Base-by-base conservation (phyloP, 1,140 invertebrate species). In the Harlomillsia oculata region DNA sequence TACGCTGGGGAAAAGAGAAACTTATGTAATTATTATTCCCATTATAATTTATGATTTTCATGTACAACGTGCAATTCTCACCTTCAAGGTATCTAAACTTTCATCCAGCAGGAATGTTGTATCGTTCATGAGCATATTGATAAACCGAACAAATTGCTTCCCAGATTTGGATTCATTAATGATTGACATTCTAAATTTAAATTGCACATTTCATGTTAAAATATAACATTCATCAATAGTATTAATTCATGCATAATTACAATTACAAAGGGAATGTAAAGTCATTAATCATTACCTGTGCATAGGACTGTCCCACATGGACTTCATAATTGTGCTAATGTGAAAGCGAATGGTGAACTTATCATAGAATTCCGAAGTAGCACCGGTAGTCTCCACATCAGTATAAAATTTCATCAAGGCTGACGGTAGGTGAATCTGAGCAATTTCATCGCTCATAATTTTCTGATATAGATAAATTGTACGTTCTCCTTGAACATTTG, bases 51-150 rank as follows among this genome's bases (percentile, higher is more conserved):
- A 54, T 32, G 20, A 23, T 28, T 53, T 20, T 32, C 18, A 50
- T 20, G 16, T 28, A 43, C 13, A 43, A 30, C 11, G n/a, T 4
- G 21, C 18, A 25, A 50, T 34, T 6, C 56, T 53, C 59, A 70
- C 67, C 71, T 97, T 97, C 39, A 98, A 75, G 61, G 89, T 89
- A 71, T 95, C 89, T 13, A 96, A 74, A 70, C 91, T 95, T 72
- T 99, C 95, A 69, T 99, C 95, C 39, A 98, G 74, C 32, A 98
- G 76, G 72, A 96, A 99, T 29, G 94, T 98, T 8, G 93, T 97
- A 70, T 98, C 95, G 70, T 98, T 99, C 89, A 98, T 98, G 40
- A 98, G 73, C 92, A 98, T 97, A 71, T 99, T 99, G 26, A 97
- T 83, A 70, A 98, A 99, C 65, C 94, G 91, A 3, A 97, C 89